Percentiles rank a stretch among this genome's conserved stretches.
Conservation (phyloP, 2,797 vertebrate species). For the Schizopygopsis pylzovi region DNA sequence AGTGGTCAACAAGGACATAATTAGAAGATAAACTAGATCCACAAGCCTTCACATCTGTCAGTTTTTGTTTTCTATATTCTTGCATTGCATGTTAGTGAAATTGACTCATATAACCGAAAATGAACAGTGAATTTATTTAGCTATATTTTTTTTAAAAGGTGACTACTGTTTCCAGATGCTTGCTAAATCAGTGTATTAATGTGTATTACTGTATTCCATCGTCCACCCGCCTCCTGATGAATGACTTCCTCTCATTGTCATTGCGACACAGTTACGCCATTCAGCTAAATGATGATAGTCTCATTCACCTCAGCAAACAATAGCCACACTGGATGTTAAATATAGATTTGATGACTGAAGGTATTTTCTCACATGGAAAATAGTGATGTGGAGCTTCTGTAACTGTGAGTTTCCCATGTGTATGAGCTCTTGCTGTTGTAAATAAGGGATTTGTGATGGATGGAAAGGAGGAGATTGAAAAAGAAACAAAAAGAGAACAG, state of each 20-base stretch:
- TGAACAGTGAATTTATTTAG: neutral
- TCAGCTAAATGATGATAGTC: conserved; percentile 74
- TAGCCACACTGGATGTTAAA: conserved; percentile 68
- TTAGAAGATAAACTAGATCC: conserved; percentile 21
- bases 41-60: neutral
- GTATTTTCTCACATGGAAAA: conserved; percentile 69
- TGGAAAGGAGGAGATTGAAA: conserved; percentile 6
- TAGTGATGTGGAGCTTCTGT: conserved; percentile 55
- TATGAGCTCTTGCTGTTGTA: conserved; percentile 56
- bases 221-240: conserved; percentile 72
- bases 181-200: conserved; percentile 35
- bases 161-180: conserved; percentile 34
- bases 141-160: neutral
- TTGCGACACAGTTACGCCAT: conserved; percentile 70
- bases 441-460: conserved; percentile 17
- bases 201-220: conserved; percentile 47
- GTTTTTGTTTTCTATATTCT: neutral
- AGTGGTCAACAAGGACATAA: conserved; percentile 15
- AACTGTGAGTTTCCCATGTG: conserved; percentile 23
- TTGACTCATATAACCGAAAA: neutral
- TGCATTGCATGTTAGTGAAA: neutral
- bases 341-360: conserved; percentile 78
- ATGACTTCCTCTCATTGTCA: conserved; percentile 82
- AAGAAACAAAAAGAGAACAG: conserved; percentile 23
- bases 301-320: conserved; percentile 77